A percentile compares a stretch with the other conserved stretches of the same genome.
Conservation (phyloP, 2,888 invertebrate species). For the Ceratothoa steindachneri region DNA sequence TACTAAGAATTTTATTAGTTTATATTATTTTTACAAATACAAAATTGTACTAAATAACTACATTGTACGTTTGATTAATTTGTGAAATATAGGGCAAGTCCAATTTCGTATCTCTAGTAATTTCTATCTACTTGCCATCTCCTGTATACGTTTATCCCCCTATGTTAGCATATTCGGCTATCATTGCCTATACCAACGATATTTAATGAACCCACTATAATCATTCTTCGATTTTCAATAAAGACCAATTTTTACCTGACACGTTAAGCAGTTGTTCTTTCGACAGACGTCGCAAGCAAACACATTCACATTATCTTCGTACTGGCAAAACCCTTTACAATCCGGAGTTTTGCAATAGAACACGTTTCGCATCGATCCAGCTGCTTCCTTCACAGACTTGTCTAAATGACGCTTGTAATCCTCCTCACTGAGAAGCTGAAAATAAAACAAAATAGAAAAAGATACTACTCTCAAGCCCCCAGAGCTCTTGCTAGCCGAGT, state of each 20-base stretch:
- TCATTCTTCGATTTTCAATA: too few relatives aligned
- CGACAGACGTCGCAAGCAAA: conserved; percentile 81
- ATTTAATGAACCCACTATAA: too few relatives aligned
- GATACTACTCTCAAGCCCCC: conserved; percentile 13
- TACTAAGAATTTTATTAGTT: too few relatives aligned
- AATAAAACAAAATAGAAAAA: conserved; percentile 25
- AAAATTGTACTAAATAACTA: too few relatives aligned
- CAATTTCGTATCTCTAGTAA: too few relatives aligned
- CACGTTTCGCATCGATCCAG: conserved; percentile 67
- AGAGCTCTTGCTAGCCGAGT: too few relatives aligned
- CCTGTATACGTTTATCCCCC: too few relatives aligned
- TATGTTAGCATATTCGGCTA: too few relatives aligned
- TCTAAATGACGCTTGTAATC: conserved; percentile 75
- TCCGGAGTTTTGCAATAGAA: conserved; percentile 88
- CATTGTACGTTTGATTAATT: too few relatives aligned
- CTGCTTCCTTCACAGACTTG: conserved; percentile 73
- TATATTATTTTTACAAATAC: background rate
- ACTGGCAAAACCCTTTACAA: conserved; percentile 84
- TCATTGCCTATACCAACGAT: too few relatives aligned
- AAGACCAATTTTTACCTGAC: conserved; percentile 62
- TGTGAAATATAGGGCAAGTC: too few relatives aligned
- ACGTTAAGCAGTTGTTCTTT: conserved; percentile 75
- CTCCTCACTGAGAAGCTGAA: conserved; percentile 64
- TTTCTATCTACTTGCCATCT: too few relatives aligned
- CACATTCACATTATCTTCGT: conserved; percentile 76